Base-by-base conservation (phyloP, 2,797 vertebrate species). In the Falco biarmicus region DNA sequence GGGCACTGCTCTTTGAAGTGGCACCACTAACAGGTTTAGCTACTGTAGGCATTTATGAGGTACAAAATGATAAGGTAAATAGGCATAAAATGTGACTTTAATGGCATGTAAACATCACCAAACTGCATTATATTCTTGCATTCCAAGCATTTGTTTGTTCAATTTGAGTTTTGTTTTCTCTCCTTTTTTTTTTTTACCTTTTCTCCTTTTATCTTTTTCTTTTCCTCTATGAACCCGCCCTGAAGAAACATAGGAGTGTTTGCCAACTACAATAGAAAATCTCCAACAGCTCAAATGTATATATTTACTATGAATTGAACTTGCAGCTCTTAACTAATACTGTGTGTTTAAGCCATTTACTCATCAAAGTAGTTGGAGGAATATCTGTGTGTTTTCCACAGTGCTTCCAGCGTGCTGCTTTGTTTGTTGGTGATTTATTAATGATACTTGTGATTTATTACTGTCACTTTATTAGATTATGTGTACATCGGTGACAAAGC, bases 391-490 rank as follows among this genome's bases (percentile, higher is more conserved):
- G 41, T 95, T 96, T 95, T 76, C 87, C 13, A 60, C 66, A 37
- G 93, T 90, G 76, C 51, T 89, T 82, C 53, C 73, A 75, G 53
- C 43, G 28, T 82, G 47, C 91, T 87, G 66, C 82, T 95, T 96
- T 97, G 93, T 95, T 94, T 93, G 84, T 48, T 92, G 69, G 89
- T 94, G 64, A 79, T 81, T 96, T 96, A 96, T 95, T 95, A 97
- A 94, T 87, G 93, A 87, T 94, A 61, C 48, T 77, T 60, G 69
- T 97, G 94, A 96, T 97, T 97, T 97, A 95, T 97, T 94, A 78
- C 96, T 96, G 84, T 90, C 92, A 76, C 61, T 95, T 94, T 93
- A 95, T 95, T 97, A 91, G 93, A 93, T 93, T 95, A 91, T 91
- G 89, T 96, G 94, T 77, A 96, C 95, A 96, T 95, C 29, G 0